These are phyloP conservation scores for Amphipyra tragopoginis DNA, from an alignment of 2,888 invertebrate genomes.

Conservation along the genomic window DNA sequence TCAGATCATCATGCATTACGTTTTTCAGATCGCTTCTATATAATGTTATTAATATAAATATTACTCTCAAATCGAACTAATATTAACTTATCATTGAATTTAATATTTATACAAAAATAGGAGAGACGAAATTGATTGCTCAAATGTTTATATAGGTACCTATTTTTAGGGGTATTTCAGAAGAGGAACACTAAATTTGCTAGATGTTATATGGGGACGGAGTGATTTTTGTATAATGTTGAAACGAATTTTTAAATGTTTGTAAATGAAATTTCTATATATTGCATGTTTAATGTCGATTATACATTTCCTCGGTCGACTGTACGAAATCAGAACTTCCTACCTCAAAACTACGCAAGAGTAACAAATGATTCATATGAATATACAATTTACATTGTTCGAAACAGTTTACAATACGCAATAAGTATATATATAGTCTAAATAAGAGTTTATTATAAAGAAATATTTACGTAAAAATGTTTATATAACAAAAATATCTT, in stretches of 20 bases:
- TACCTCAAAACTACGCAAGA: constrained; percentile 88
- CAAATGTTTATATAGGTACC: constrained; percentile 89
- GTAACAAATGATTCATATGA: constrained; percentile 78
- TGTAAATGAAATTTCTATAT: constrained; percentile 72
- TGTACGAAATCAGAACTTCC: constrained; percentile 79
- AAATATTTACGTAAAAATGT: constrained; percentile 86
- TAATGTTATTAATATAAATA: constrained; percentile 75
- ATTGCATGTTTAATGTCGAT: constrained; percentile 64
- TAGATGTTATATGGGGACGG: constrained; percentile 84
- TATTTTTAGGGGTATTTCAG: constrained; percentile 88
- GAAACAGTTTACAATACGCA: constrained; percentile 83
- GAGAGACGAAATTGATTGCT: constrained; percentile 89
- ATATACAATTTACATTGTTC: constrained; percentile 80
- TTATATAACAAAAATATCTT: constrained; percentile 82
- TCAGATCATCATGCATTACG: constrained; percentile 85
- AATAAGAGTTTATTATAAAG: constrained; percentile 87
- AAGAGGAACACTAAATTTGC: constrained; percentile 87
- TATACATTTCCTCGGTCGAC: constrained; percentile 55
- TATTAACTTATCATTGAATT: constrained; percentile 84
- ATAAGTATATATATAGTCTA: constrained; percentile 82
- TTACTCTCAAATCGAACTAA: constrained; percentile 81
- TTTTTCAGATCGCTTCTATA: constrained; percentile 84
- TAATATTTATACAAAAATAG: constrained; percentile 88
- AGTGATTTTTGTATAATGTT: constrained; percentile 87
- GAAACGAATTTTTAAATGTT: constrained; percentile 87